Evolutionary conservation across 1,140 invertebrate species (phyloP).

Genomic region (Himalopsyche phryganea): DNA sequence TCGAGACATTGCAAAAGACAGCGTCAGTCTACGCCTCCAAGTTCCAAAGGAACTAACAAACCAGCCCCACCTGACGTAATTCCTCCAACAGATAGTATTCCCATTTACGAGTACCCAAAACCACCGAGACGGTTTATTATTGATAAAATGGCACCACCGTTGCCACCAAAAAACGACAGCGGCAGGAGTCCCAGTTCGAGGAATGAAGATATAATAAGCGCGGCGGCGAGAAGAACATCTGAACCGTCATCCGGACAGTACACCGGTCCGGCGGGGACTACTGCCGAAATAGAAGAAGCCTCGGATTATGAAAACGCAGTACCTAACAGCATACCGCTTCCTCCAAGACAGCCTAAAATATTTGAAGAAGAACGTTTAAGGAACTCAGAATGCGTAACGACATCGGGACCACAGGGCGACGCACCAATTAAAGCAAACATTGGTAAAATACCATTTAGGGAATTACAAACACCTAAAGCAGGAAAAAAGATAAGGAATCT

Average conservation of each 20-base stretch:
- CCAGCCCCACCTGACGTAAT: constrained; percentile 62
- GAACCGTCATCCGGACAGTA: constrained; percentile 30
- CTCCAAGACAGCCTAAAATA: neutral
- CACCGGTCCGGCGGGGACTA: constrained; percentile 45
- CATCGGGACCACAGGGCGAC: neutral
- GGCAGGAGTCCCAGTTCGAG: constrained; percentile 57
- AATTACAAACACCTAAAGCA: constrained; percentile 30
- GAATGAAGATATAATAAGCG: constrained; percentile 36
- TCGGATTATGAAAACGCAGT: constrained; percentile 46
- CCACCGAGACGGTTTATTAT: constrained; percentile 53
- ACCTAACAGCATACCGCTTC: too few relatives aligned
- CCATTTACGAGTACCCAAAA: constrained; percentile 60
- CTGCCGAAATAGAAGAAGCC: constrained; percentile 39
- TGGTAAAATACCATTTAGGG: constrained; percentile 14
- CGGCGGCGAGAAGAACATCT: constrained; percentile 18
- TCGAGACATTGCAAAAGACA: constrained; percentile 67
- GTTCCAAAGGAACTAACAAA: constrained; percentile 45
- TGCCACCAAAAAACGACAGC: constrained; percentile 61
- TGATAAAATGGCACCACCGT: constrained; percentile 38
- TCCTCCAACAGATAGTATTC: constrained; percentile 48
- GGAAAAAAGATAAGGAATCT: constrained; percentile 11
- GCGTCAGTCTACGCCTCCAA: constrained; percentile 52
- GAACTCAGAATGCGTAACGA: neutral
- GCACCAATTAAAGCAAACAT: constrained; percentile 1
- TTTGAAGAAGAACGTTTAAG: neutral